These are phyloP conservation scores for Athalia cordata DNA, from an alignment of 2,888 invertebrate species.

Conservation along the genomic window DNA sequence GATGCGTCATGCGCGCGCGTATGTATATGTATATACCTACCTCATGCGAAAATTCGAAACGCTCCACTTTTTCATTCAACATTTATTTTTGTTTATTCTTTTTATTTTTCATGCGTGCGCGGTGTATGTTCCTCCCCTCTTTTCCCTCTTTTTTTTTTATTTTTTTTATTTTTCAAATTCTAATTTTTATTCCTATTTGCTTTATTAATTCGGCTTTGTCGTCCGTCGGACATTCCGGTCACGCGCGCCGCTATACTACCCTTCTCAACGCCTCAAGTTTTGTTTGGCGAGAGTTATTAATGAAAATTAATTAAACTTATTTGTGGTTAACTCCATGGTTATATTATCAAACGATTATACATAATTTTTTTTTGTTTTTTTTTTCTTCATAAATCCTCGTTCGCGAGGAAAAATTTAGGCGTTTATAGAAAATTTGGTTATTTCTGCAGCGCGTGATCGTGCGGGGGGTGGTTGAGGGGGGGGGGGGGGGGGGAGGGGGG, in stretches of 20 bases:
- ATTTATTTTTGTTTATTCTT: constrained; percentile 39
- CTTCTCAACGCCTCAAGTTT: not conserved
- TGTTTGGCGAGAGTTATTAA: not conserved
- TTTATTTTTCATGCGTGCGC: not conserved
- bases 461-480: too few species aligned
- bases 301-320: constrained; percentile 14
- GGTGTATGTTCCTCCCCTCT: not conserved
- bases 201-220: constrained; percentile 36
- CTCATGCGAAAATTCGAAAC: constrained; percentile 42
- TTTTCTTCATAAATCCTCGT: not conserved
- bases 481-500: too few species aligned
- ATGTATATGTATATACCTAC: constrained; percentile 25
- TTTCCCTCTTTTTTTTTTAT: constrained; percentile 43
- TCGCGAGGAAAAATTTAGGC: not conserved
- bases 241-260: not conserved
- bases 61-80: constrained; percentile 30
- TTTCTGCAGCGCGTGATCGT: too few species aligned
- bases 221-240: constrained; percentile 6
- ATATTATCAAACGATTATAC: not conserved
- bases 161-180: too few species aligned
- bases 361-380: not conserved
- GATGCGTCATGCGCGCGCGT: constrained; percentile 57
- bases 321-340: not conserved
- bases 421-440: too few species aligned
- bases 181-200: not conserved